These are phyloP conservation scores for Pararge aegeria DNA, from an alignment of 1,140 invertebrate species.

Conservation along the genomic window DNA sequence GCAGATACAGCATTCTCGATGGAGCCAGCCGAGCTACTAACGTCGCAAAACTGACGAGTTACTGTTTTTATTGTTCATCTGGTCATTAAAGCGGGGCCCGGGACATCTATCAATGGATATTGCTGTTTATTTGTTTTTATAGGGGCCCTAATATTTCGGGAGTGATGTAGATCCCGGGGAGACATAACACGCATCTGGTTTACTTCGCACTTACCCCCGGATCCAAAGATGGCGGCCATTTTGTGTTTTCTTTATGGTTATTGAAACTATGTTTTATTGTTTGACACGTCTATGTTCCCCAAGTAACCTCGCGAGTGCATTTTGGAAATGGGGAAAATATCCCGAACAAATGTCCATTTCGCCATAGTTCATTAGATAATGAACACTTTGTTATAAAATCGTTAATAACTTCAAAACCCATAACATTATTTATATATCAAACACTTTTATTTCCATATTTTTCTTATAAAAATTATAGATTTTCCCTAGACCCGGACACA, in stretches of 20 bases:
- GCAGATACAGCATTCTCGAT: not conserved
- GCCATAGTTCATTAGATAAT: too few species aligned
- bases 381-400: too few species aligned
- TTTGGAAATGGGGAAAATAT: not conserved
- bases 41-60: constrained; percentile 40
- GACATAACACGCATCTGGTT: constrained; percentile 30
- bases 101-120: constrained; percentile 43
- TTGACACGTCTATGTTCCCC: not conserved
- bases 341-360: not conserved
- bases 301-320: not conserved
- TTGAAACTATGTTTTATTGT: constrained; percentile 10
- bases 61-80: constrained; percentile 46
- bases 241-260: constrained; percentile 6
- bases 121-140: constrained; percentile 51
- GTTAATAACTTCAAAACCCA: too few species aligned
- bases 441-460: too few species aligned
- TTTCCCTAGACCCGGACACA: too few species aligned
- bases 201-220: constrained; percentile 3
- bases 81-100: constrained; percentile 44
- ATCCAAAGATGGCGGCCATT: constrained; percentile 10
- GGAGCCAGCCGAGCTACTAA: not conserved
- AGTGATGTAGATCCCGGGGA: constrained; percentile 18
- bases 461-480: too few species aligned
- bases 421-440: too few species aligned
- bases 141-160: constrained; percentile 27